Base-by-base conservation (phyloP, 2,888 invertebrate species). In the Imbricaverruca yamaguchii region DNA sequence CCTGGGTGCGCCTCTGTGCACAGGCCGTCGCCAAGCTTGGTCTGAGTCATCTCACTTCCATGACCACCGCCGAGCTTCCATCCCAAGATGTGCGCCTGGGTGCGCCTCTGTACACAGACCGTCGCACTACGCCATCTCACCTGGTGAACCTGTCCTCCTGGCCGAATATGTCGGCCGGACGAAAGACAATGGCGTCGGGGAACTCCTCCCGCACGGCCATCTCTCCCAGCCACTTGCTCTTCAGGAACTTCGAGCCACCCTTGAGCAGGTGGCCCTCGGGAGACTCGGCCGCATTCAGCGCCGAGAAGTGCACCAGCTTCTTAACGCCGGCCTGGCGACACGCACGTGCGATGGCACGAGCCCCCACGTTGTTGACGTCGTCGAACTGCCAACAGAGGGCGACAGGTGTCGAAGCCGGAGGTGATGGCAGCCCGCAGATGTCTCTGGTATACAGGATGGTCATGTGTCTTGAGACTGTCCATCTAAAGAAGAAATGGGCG, bases 161-260 rank as follows among this genome's bases (percentile, higher is more conserved):
- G 0, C 98, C 98, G 88, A 93, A 98, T 82, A 97, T 92, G 86
- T 94, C 94, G 0, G 97, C 89, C n/a, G 98, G 97, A 82, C 96
- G 91, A 84, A 99, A 90, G 83, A 99, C 94, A 0, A 94, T 95
- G 12, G 97, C 98, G 81, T 95, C 92, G 0, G 99, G 99, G 87
- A 98, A 99, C 87, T 97, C 97, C 85, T 95, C 93, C 81, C 90
- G 90, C 0, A 99, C 96, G n/a, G 94, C 97, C 84, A 90, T 86
- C 87, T 99, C 99, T 21, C 98, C 98, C 81, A 88, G 87, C 86
- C 90, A 93, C 89, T 97, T 97, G 85, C 92, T 91, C 82, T 90
- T 90, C 84, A 95, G 90, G 87, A 91, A 95, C 85, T 90, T 88
- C 1, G 95, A 96, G 15, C 96, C 96, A n/a, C 89, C 90, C 81